phyloP scores from a whole-genome alignment of 2,113 vertebrate genomes.

The Neomonachus schauinslandi region DNA sequence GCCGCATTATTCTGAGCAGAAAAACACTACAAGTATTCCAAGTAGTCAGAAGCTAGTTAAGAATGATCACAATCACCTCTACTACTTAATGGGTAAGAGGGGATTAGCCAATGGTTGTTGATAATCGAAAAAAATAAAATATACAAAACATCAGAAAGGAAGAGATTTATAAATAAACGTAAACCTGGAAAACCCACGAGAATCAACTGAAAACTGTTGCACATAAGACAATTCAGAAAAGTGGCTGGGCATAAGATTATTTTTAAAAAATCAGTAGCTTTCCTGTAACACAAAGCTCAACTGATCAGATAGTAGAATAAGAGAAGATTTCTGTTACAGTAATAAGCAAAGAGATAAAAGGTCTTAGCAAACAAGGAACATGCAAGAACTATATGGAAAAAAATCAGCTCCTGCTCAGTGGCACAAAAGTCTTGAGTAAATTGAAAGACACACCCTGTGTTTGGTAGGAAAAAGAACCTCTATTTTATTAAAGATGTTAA shows the following conservation, averaged over 20 bases:
- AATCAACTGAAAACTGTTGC: neutral
- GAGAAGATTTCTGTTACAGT: neutral
- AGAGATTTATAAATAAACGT: neutral
- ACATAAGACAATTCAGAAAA: constrained; percentile 11
- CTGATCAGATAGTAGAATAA: neutral
- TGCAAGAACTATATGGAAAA: neutral
- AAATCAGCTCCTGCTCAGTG: neutral
- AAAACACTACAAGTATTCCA: neutral
- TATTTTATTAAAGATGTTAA: constrained; percentile 1
- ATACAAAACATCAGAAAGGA: neutral
- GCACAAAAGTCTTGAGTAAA: neutral
- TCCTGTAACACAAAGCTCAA: neutral
- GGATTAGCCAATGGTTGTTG: neutral
- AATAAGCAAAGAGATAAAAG: neutral
- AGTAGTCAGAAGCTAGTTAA: neutral
- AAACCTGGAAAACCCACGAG: neutral
- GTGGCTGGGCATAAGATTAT: neutral
- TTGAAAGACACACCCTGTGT: neutral
- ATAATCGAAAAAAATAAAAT: neutral
- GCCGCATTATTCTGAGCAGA: neutral
- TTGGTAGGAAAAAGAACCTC: neutral
- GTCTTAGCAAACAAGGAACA: neutral
- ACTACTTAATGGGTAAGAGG: neutral
- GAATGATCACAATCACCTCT: neutral
- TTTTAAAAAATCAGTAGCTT: neutral